phyloP scores from a whole-genome alignment of 2,113 vertebrate species.

The Rhabdornis inornatus region DNA sequence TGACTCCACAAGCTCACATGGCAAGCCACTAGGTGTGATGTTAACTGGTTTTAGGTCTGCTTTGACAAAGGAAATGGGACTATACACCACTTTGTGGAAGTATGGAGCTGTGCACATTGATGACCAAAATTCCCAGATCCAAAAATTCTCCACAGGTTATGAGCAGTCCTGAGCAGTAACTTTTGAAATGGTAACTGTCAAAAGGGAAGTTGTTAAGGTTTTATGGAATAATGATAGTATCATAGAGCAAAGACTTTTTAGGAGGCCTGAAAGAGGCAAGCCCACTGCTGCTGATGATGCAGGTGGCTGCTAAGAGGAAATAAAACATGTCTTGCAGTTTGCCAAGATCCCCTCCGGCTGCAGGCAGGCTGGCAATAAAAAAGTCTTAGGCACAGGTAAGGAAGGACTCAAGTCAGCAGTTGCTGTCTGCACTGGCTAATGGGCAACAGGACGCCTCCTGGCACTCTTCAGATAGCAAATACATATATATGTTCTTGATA shows the following conservation, averaged over 20 bases:
- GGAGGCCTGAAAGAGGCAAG: not conserved
- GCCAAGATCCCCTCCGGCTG: not conserved
- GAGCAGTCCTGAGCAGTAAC: not conserved
- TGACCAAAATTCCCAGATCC: not conserved
- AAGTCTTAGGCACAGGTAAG: not conserved
- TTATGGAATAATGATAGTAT: not conserved
- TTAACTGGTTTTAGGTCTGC: not conserved
- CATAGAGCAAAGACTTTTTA: not conserved
- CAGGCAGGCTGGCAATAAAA: not conserved
- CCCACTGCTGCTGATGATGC: not conserved
- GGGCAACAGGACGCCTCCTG: not conserved
- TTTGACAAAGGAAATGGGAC: not conserved
- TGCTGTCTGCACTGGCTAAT: not conserved
- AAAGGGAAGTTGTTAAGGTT: not conserved
- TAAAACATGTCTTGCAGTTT: not conserved
- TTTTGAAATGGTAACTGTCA: not conserved
- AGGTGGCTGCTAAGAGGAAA: not conserved
- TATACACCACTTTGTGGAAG: not conserved
- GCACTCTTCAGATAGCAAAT: not conserved
- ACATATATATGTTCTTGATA: not conserved
- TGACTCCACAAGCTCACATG: fast-evolving
- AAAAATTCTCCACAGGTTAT: not conserved
- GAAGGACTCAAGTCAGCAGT: not conserved
- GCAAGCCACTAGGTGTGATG: not conserved
- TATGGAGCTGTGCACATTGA: not conserved